phyloP scores from a whole-genome alignment of 2,888 invertebrate genomes.

The Seira ritae region DNA sequence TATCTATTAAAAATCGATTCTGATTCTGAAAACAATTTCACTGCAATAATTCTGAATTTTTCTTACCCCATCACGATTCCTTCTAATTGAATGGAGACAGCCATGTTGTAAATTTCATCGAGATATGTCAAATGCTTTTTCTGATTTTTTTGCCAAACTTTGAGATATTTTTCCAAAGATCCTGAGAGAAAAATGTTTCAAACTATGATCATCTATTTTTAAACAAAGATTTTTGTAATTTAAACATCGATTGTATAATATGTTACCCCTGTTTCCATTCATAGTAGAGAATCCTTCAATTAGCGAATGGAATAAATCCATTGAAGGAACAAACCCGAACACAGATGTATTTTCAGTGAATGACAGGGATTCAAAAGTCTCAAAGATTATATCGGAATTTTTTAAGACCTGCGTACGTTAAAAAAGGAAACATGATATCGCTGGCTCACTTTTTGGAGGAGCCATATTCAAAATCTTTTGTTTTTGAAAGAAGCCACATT shows the following conservation, averaged over 20 bases:
- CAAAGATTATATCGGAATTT: slow-evolving; percentile 38
- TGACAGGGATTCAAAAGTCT: neutral
- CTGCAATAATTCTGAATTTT: too few species aligned
- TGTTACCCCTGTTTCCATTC: slow-evolving; percentile 4
- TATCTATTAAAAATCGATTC: too few species aligned
- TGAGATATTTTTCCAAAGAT: slow-evolving; percentile 29
- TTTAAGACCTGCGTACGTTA: slow-evolving; percentile 25
- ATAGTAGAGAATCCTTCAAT: neutral
- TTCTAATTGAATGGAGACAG: neutral
- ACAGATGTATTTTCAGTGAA: slow-evolving; percentile 28
- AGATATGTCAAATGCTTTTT: neutral
- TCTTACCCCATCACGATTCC: neutral
- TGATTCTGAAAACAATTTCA: too few species aligned
- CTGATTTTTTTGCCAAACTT: slow-evolving; percentile 32
- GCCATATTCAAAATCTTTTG: too few species aligned
- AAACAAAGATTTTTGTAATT: too few species aligned
- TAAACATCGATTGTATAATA: too few species aligned
- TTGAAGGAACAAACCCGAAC: slow-evolving; percentile 28
- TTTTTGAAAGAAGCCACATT: too few species aligned
- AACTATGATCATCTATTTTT: neutral
- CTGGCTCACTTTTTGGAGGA: too few species aligned
- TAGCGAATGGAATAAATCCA: neutral
- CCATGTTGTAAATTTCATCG: slow-evolving; percentile 25
- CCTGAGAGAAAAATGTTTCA: slow-evolving; percentile 10
- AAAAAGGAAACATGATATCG: too few species aligned